Evolutionary conservation across 1,140 invertebrate species (phyloP), one percentile per base, ranked within the genome.

Genomic region (Drosophila parvula): DNA sequence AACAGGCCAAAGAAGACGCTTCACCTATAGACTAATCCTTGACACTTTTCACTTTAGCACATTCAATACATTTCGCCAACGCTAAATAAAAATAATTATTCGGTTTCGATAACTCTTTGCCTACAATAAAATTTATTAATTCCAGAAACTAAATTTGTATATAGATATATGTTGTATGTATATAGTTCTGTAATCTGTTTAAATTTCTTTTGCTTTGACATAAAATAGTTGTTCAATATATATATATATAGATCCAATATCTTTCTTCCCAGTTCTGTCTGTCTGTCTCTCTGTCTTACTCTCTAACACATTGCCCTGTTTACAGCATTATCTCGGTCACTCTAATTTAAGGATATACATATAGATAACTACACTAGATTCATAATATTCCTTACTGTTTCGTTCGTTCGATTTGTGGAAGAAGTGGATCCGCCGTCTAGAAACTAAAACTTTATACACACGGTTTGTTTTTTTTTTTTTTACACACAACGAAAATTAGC

Each of bases 121-220:
- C 84, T 89, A 89, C 84, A 84, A 89, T 89, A 78, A 84, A 89
- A 84, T 84, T 88, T 89, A 89, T 89, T 89, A 89, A 84, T 84
- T 81, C 79, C 83, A 84, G 80, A 89, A 89, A 89, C 84, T 89
- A 84, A 84, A 75, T 61, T 84, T 84, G 84, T 89, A 89, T 89
- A 89, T 89, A 89, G 80, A 89, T 80, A 84, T 83, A 83, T 84
- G 44, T 84, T 84, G 75, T 85, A 81, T 84, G 75, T 85, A 81
- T 85, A 81, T 71, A 77, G 73, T 74, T 74, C 53, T 81, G 62
- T 74, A 67, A 81, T 81, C 74, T 77, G 74, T 76, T 68, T 55
- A 44, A 81, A 61, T 47, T 68, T 59, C 32, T 68, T 68, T 63
- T 60, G 60, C 61, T 77, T 53, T 56, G 69, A 81, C 75, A 79